Base-by-base conservation (phyloP, 2,113 vertebrate species). In the Catharus fuscescens region DNA sequence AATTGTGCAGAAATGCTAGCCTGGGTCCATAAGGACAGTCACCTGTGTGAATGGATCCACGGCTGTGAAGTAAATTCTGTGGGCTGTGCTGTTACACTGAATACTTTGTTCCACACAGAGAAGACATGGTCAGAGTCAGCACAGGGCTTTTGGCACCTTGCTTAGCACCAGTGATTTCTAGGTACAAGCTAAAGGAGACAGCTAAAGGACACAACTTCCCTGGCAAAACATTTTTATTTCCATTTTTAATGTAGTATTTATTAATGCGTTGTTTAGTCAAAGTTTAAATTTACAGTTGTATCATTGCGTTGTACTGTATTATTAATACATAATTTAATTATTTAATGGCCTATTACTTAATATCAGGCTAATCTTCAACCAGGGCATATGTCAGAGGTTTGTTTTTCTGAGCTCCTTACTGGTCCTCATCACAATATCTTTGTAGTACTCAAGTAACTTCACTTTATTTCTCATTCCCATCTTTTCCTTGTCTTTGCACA, bases 161-260 rank as follows among this genome's bases (percentile, higher is more conserved):
- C 25, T 73, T 53, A 18, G 6, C 29, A 24, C 24, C 5, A 12
- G n/a, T 61, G 42, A 28, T 79, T 13, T 62, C 18, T 56, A 1
- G 0, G 0, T 78, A 26, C 5, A 72, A 1, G 17, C 20, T 82
- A 36, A 36, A n/a, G 36, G 31, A 65, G 54, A 53, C 2, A 54
- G 18, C 4, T 38, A 38, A 38, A 44, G 31, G 23, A 16, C 31
- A 53, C 38, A 21, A 38, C 25, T 77, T 80, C 19, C 21, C 20
- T 47, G 54, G 23, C 20, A 80, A 77, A 71, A 65, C 2, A 40
- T 16, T 65, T 72, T 61, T 64, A 17, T 72, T 65, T 80, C 12
- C 5, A 26, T 72, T 88, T 79, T 45, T 59, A 86, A 44, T 69
- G 36, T 42, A 65, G 8, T 32, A 44, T 70, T 36, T 57, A 45